Evolutionary conservation across 2,797 vertebrate genomes (phyloP).

Genomic region (Pseudochirops cupreus): DNA sequence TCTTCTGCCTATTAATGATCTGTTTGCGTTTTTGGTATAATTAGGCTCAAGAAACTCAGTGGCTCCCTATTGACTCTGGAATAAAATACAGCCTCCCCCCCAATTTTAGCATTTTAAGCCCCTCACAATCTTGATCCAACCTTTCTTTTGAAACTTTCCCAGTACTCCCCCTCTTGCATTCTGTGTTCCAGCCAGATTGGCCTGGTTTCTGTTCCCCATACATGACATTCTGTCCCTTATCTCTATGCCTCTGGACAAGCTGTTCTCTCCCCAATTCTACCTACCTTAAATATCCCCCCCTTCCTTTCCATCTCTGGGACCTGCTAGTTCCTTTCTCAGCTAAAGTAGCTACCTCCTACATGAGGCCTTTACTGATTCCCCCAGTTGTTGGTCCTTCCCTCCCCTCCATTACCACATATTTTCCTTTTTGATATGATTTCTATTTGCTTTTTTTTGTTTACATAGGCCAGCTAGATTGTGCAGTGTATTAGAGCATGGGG

Average conservation of each 20-base stretch:
- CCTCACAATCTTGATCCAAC: neutral
- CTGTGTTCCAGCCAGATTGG: neutral
- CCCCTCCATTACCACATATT: neutral
- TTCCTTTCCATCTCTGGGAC: neutral
- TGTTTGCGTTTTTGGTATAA: constrained; percentile 28
- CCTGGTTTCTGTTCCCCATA: neutral
- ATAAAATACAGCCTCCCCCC: neutral
- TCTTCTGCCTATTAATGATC: constrained; percentile 53
- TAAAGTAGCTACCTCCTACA: neutral
- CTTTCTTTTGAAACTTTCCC: neutral
- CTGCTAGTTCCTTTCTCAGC: neutral
- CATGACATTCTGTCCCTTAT: neutral
- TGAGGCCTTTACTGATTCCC: neutral
- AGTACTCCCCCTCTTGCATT: neutral
- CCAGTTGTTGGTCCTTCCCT: neutral
- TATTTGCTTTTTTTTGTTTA: neutral
- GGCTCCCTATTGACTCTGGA: constrained; percentile 38
- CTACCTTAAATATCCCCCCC: neutral
- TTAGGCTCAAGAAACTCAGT: constrained; percentile 26
- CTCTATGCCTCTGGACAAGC: neutral
- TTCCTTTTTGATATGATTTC: neutral
- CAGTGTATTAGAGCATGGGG: neutral
- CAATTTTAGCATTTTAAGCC: neutral
- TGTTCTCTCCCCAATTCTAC: neutral
- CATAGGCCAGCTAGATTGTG: neutral